Evolutionary conservation across 1,140 invertebrate genomes (phyloP).

Genomic region (Drosophila baimaii): DNA sequence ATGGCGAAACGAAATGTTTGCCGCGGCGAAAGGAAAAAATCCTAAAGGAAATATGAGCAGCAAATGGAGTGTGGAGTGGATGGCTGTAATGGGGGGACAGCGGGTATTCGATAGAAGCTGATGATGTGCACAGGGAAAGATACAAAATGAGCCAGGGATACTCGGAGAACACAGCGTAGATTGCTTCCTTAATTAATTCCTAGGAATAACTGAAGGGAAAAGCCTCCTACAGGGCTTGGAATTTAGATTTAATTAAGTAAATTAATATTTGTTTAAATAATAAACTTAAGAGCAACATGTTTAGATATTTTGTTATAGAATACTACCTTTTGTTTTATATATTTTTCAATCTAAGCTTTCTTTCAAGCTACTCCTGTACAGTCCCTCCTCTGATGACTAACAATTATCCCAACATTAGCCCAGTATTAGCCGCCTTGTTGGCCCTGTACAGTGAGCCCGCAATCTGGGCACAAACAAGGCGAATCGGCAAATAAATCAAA

Average conservation of each 20-base stretch:
- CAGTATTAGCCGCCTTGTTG: slow-evolving; percentile 28
- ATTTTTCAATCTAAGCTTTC: too few relatives aligned
- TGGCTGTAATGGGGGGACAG: slow-evolving; percentile 6
- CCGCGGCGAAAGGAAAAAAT: slow-evolving; percentile 32
- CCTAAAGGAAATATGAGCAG: slow-evolving; percentile 50
- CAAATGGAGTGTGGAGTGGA: slow-evolving; percentile 12
- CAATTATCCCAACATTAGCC: slow-evolving; percentile 22
- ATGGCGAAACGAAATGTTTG: slow-evolving; percentile 32
- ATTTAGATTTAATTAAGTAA: background rate
- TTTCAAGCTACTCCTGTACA: slow-evolving; percentile 1
- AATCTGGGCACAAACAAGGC: slow-evolving; percentile 27
- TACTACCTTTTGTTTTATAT: too few relatives aligned
- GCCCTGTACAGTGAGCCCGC: slow-evolving; percentile 41
- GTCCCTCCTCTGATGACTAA: slow-evolving; percentile 15
- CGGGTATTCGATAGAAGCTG: slow-evolving; percentile 36
- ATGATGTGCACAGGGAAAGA: slow-evolving; percentile 11
- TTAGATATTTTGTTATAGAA: too few relatives aligned
- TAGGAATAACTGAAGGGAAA: background rate
- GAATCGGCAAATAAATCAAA: slow-evolving; percentile 71
- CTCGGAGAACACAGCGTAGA: background rate
- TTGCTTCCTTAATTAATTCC: slow-evolving; percentile 16
- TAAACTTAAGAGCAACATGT: too few relatives aligned
- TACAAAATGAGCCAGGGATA: background rate
- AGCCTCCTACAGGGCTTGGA: too few relatives aligned
- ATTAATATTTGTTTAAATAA: too few relatives aligned